Base-by-base conservation (phyloP, 2,888 invertebrate species). In the Zygothrica quintamaculata region DNA sequence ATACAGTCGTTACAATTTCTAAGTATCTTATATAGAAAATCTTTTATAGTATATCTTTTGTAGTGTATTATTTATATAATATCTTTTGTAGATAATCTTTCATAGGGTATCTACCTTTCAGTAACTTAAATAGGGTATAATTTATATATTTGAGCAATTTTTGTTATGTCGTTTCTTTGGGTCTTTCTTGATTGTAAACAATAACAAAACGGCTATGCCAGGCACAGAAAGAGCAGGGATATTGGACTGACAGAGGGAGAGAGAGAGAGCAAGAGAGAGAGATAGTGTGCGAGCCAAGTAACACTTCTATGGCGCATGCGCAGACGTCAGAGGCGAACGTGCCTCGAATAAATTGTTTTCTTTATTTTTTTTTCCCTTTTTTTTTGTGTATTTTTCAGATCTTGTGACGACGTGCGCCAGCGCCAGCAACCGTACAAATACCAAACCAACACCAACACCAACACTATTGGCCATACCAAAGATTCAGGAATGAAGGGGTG, bases 271-370 rank as follows among this genome's bases (percentile, higher is more conserved):
- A 44, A 5, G 40, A 53, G 39, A 34, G 33, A 55, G 42, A 25
- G 1, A 25, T 7, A 11, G 25, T 4, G 25, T 5, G 12, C 4
- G n/a, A 42, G 33, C n/a, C 40, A 12, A 29, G 39, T 9, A 26
- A 6, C 36, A 58, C 29, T 56, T 48, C 72, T 65, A 71, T 71
- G 74, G 67, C 79, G 59, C 77, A 76, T 77, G 61, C 86, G 84
- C 70, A 73, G 82, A 80, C 80, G 80, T 80, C 80, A 80, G 80
- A 84, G 64, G 47, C 43, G 60, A 37, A 80, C 87, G 80, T 80
- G 80, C 59, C 57, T 26, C 33, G 80, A 78, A 80, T 80, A 81
- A n/a, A n/a, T n/a, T n/a, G n/a, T n/a, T n/a, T n/a, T n/a, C n/a
- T n/a, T n/a, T n/a, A n/a, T n/a, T n/a, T n/a, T n/a, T n/a, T n/a